Percentiles rank a stretch among this genome's conserved stretches.
These are phyloP conservation scores for Glomeris maerens DNA, from an alignment of 1,140 invertebrate genomes.

Conservation along the genomic window DNA sequence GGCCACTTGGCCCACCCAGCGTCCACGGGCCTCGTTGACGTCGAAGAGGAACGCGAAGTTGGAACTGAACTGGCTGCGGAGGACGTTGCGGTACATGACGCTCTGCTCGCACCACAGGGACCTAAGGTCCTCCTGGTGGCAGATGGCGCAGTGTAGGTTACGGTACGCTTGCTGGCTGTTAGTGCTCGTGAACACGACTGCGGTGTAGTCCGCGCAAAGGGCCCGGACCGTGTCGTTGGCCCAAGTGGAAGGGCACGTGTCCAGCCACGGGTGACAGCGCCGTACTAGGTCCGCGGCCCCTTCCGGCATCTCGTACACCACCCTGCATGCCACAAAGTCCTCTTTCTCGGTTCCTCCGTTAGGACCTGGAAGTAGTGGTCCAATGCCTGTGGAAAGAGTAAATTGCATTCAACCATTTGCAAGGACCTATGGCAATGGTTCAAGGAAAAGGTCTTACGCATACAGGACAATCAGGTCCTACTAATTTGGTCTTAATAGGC, in stretches of 20 bases:
- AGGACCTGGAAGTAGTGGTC: too few relatives aligned
- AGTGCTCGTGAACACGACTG: slow-evolving; percentile 30
- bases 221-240: slow-evolving; percentile 22
- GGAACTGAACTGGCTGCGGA: slow-evolving; percentile 31
- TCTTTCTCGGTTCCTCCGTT: too few relatives aligned
- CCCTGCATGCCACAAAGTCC: slow-evolving; percentile 22
- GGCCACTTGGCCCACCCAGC: slow-evolving; percentile 27
- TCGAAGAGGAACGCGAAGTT: slow-evolving; percentile 40
- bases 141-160: slow-evolving; percentile 43
- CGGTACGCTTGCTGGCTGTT: slow-evolving; percentile 26
- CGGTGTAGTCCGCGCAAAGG: slow-evolving; percentile 30
- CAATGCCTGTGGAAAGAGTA: too few relatives aligned
- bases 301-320: slow-evolving; percentile 26
- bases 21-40: slow-evolving; percentile 24
- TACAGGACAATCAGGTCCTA: too few relatives aligned
- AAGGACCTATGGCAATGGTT: too few relatives aligned
- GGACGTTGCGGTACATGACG: slow-evolving; percentile 15
- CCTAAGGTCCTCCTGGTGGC: slow-evolving; percentile 34
- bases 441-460: too few relatives aligned
- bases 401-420: too few relatives aligned
- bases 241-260: slow-evolving; percentile 27
- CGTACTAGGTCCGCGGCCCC: slow-evolving; percentile 23
- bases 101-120: slow-evolving; percentile 25
- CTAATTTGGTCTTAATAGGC: too few relatives aligned
- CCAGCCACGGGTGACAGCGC: slow-evolving; percentile 21